Evolutionary conservation across 2,888 invertebrate species (phyloP).

Genomic region (Ferrisia virgata): DNA sequence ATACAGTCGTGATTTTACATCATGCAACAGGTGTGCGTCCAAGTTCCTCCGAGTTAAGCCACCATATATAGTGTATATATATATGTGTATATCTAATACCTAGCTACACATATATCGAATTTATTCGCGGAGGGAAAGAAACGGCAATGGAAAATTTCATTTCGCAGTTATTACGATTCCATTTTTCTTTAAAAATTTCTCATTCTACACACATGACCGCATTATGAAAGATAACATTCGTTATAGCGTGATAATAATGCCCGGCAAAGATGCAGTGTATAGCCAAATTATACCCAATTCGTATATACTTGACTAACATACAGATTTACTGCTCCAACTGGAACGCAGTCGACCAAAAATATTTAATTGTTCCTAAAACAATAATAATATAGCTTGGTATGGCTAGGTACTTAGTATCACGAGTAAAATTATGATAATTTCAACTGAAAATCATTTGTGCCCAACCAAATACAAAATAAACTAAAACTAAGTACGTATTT

Average conservation of each 20-base stretch:
- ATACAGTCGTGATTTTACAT: neutral
- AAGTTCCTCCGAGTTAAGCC: neutral
- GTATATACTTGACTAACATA: neutral
- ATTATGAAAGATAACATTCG: neutral
- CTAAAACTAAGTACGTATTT: too few species aligned
- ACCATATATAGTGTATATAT: neutral
- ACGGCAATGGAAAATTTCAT: neutral
- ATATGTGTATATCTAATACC: too few species aligned
- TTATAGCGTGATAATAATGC: neutral
- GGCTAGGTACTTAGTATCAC: too few species aligned
- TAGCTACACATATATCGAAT: neutral
- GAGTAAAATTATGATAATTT: neutral
- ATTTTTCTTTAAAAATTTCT: neutral
- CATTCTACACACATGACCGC: neutral
- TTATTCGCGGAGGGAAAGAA: neutral
- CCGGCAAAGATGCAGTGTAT: too few species aligned
- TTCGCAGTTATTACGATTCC: neutral
- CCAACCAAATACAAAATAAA: too few species aligned
- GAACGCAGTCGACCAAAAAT: neutral
- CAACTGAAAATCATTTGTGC: neutral
- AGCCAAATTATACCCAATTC: too few species aligned
- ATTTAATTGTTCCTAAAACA: neutral
- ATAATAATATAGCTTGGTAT: too few species aligned
- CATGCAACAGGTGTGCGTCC: neutral
- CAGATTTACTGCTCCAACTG: neutral